These are phyloP conservation scores for Probaryconus sp. DNA, from an alignment of 1,140 invertebrate species.

Conservation along the genomic window DNA sequence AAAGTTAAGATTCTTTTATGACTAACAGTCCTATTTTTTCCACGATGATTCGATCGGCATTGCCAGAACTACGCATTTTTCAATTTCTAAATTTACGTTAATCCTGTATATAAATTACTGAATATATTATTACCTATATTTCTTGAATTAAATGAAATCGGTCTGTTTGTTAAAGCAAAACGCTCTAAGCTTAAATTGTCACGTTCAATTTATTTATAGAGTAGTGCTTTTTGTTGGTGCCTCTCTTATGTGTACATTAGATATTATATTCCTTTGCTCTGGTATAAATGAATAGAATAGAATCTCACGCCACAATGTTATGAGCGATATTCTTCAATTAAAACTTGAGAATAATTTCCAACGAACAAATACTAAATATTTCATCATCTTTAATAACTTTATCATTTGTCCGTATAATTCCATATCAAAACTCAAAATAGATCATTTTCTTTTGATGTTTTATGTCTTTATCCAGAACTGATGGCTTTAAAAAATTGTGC, in stretches of 20 bases:
- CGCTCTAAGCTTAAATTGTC: constrained; percentile 48
- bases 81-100: constrained; percentile 21
- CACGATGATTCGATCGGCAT: too few relatives aligned
- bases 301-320: constrained; percentile 29
- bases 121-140: constrained; percentile 20
- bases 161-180: constrained; percentile 39
- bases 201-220: constrained; percentile 55
- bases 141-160: constrained; percentile 22
- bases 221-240: constrained; percentile 37
- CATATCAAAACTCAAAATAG: too few relatives aligned
- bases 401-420: too few relatives aligned
- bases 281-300: constrained; percentile 23
- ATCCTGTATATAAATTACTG: constrained; percentile 24
- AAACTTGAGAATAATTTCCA: too few relatives aligned
- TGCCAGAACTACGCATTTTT: constrained; percentile 5
- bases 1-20: too few relatives aligned
- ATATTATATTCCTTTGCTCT: constrained; percentile 38
- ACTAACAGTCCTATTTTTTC: too few relatives aligned
- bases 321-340: not conserved
- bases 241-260: constrained; percentile 31
- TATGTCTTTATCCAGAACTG: too few relatives aligned
- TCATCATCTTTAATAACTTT: too few relatives aligned
- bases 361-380: too few relatives aligned
- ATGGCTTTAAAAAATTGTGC: too few relatives aligned
- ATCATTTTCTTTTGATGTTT: too few relatives aligned